Base-by-base conservation (phyloP, 2,888 invertebrate species). In the Leistus spinibarbis region DNA sequence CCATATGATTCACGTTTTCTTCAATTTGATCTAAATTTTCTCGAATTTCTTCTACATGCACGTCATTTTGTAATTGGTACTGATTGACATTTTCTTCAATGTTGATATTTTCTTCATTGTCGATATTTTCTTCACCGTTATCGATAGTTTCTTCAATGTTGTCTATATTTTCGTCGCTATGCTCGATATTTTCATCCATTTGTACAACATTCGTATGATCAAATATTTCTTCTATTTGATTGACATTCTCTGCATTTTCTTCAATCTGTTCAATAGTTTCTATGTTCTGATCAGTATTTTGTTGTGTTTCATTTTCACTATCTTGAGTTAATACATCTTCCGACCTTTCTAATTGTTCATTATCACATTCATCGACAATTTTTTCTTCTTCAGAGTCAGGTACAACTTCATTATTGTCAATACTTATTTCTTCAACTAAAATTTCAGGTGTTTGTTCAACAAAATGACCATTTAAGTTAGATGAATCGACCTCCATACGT, bases 31-130 rank as follows among this genome's bases (percentile, higher is more conserved):
- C n/a, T n/a, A n/a, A n/a, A n/a, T n/a, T n/a, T n/a, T n/a, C n/a
- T n/a, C n/a, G n/a, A n/a, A n/a, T n/a, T n/a, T n/a, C n/a, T n/a
- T n/a, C n/a, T n/a, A n/a, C n/a, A n/a, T n/a, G n/a, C n/a, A n/a
- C n/a, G n/a, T n/a, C n/a, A n/a, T n/a, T n/a, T n/a, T n/a, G n/a
- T n/a, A n/a, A n/a, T n/a, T n/a, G n/a, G n/a, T n/a, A n/a, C n/a
- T n/a, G n/a, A n/a, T n/a, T 83, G 3, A 83, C 82, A 74, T 83
- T 83, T 76, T 85, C 84, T 2, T 84, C 82, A 72, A 82, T 84
- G 80, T 87, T 83, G 16, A 86, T 85, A 78, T 86, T 84, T 76
- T 87, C 82, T 4, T 16, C 69, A 65, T 68, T 54, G 17, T 19
- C 16, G 19, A 5, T 57, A 53, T 19, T 17, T 62, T 72, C 72